phyloP scores from a whole-genome alignment of 2,797 vertebrate genomes.

The Danionella dracula region DNA sequence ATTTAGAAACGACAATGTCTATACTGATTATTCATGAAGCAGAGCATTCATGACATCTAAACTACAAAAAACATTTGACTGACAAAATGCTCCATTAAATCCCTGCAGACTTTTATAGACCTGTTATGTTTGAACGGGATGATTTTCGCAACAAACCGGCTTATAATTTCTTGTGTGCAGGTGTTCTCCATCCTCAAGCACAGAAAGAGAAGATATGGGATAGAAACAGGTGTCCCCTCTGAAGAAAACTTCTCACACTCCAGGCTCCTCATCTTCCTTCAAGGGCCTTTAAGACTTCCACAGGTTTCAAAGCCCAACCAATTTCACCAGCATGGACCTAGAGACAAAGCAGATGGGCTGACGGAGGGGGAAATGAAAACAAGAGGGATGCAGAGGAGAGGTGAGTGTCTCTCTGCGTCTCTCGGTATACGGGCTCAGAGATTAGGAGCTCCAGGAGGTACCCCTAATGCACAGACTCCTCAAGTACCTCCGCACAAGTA shows the following conservation, averaged over 20 bases:
- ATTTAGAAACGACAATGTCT: neutral
- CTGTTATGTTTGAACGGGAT: neutral
- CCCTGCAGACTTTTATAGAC: neutral
- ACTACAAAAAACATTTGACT: no score
- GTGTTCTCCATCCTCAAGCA: conserved; percentile 27
- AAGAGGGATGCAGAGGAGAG: conserved; percentile 65
- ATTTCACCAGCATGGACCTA: conserved; percentile 69
- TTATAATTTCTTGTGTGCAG: conserved; percentile 22
- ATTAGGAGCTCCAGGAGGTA: conserved; percentile 72
- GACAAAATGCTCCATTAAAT: neutral
- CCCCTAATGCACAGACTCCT: conserved; percentile 69
- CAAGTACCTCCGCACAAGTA: conserved; percentile 78
- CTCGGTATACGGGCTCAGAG: conserved; percentile 69
- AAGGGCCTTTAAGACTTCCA: conserved; percentile 63
- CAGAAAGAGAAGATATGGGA: conserved; percentile 35
- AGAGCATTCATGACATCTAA: neutral
- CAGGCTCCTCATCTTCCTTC: conserved; percentile 62
- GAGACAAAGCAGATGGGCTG: conserved; percentile 61
- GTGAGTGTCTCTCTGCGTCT: conserved; percentile 41
- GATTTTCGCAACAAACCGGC: neutral
- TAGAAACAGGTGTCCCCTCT: conserved; percentile 70
- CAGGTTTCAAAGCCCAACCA: conserved; percentile 73
- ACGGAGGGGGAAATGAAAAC: conserved; percentile 55
- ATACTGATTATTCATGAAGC: no score
- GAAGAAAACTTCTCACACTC: conserved; percentile 67